Conservation (phyloP, 2,888 invertebrate genomes). For the Tetanocera ferruginea region DNA sequence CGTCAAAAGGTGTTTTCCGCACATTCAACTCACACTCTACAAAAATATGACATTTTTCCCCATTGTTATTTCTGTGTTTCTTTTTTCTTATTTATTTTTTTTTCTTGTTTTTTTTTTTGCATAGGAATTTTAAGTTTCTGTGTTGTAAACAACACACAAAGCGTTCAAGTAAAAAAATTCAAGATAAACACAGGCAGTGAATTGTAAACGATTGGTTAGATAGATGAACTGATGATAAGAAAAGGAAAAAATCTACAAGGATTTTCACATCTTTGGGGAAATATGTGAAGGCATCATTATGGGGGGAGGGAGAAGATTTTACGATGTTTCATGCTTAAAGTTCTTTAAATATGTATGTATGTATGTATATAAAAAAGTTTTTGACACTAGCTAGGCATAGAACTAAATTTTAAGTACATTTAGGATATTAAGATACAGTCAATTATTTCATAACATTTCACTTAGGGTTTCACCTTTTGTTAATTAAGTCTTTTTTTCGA, state of each 20-base stretch:
- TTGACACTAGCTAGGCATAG: too few relatives aligned
- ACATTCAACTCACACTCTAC: too few relatives aligned
- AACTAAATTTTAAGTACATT: too few relatives aligned
- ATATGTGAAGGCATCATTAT: background rate
- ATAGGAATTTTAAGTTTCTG: too few relatives aligned
- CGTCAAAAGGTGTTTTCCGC: too few relatives aligned
- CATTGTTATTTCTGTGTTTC: background rate
- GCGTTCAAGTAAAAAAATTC: constrained; percentile 23
- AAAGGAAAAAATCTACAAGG: background rate
- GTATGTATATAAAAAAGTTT: too few relatives aligned
- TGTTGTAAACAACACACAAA: constrained; percentile 8
- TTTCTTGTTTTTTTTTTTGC: background rate
- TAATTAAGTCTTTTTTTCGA: too few relatives aligned
- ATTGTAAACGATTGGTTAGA: constrained; percentile 17
- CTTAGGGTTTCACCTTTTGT: too few relatives aligned
- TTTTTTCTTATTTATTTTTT: background rate
- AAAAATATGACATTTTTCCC: background rate
- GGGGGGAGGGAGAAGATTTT: background rate
- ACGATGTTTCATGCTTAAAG: too few relatives aligned
- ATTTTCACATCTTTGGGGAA: background rate
- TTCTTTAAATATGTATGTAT: too few relatives aligned
- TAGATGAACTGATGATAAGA: background rate
- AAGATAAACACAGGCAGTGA: constrained; percentile 19
- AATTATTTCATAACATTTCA: too few relatives aligned
- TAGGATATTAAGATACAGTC: too few relatives aligned